Evolutionary conservation across 2,888 invertebrate species (phyloP).

Genomic region (Acleris holmiana): DNA sequence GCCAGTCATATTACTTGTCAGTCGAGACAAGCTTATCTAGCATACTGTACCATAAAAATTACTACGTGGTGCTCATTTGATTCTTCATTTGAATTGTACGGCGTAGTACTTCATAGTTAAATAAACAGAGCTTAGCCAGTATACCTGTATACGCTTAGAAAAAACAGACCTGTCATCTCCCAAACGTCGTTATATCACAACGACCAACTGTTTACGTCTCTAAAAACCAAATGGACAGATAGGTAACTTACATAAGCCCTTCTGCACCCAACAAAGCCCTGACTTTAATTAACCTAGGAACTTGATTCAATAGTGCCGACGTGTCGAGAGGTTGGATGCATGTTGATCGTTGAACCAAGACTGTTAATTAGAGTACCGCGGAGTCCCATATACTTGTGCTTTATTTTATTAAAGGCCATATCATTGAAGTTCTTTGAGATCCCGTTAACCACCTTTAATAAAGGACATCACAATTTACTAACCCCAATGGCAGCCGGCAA

Average conservation of each 20-base stretch:
- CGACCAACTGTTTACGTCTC: too few relatives aligned
- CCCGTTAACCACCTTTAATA: constrained; percentile 21
- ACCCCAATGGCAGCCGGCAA: constrained; percentile 60
- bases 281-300: constrained; percentile 36
- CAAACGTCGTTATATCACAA: too few relatives aligned
- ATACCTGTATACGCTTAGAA: too few relatives aligned
- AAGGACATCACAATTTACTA: constrained; percentile 53
- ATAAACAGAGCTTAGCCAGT: too few relatives aligned
- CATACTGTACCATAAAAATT: too few relatives aligned
- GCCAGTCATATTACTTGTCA: too few relatives aligned
- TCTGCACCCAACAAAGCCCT: constrained; percentile 1
- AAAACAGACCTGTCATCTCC: too few relatives aligned
- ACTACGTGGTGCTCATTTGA: too few relatives aligned
- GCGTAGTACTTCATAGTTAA: too few relatives aligned
- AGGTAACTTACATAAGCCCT: constrained; percentile 6
- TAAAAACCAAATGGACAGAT: too few relatives aligned
- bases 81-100: too few relatives aligned
- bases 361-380: constrained; percentile 17
- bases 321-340: constrained; percentile 23
- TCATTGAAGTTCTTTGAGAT: background rate
- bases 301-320: constrained; percentile 37
- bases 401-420: background rate
- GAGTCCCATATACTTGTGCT: constrained; percentile 9
- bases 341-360: constrained; percentile 14
- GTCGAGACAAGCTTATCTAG: too few relatives aligned